Evolutionary conservation across 2,888 invertebrate species (phyloP).

Genomic region (Ischnura elegans): DNA sequence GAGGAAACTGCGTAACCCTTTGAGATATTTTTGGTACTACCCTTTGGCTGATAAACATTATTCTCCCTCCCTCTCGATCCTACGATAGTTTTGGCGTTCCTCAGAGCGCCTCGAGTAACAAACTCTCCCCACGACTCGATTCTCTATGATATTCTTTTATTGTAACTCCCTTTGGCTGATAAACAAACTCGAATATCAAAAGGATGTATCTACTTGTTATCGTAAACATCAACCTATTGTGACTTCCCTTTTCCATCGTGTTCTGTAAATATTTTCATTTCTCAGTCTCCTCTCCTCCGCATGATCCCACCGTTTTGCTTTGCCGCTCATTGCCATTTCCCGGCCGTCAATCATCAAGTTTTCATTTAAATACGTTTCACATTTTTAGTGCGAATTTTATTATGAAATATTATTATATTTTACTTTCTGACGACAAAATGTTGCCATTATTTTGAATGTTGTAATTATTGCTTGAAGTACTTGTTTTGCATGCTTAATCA

Average conservation of each 20-base stretch:
- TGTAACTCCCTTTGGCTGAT: not conserved
- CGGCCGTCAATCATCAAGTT: not conserved
- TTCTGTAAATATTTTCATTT: not conserved
- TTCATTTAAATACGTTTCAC: too few species aligned
- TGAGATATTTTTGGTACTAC: not conserved
- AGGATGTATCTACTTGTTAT: not conserved
- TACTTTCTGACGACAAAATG: too few species aligned
- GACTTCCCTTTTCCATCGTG: not conserved
- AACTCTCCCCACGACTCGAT: not conserved
- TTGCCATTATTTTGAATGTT: too few species aligned
- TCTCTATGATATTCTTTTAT: not conserved
- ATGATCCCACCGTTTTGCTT: not conserved
- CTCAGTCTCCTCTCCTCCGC: not conserved
- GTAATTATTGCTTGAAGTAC: too few species aligned
- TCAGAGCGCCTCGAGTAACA: not conserved
- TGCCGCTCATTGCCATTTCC: not conserved
- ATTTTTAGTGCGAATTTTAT: too few species aligned
- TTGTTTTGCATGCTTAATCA: too few species aligned
- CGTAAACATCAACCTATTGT: slow-evolving; percentile 3
- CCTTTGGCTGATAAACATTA: not conserved
- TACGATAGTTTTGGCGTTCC: not conserved
- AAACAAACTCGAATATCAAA: not conserved
- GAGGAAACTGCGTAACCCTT: not conserved
- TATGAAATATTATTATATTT: too few species aligned
- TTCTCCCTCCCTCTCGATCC: not conserved